Evolutionary conservation across 2,113 vertebrate species (phyloP), one percentile per base, ranked within the genome.

Genomic region (Lamprologus ornatipinnis): DNA sequence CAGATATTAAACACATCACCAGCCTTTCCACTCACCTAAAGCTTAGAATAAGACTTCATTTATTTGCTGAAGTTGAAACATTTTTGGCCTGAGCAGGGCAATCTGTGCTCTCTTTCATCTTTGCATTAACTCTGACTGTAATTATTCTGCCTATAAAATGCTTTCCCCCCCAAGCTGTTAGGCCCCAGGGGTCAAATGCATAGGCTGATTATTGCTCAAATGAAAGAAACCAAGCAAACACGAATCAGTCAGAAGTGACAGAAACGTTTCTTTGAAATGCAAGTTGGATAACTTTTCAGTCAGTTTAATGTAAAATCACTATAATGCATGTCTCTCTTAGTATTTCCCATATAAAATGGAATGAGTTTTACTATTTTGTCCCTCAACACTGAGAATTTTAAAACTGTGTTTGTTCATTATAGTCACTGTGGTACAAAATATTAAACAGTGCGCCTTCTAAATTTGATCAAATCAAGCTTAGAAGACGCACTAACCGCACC

Each of bases 111-210:
- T 31, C 21, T 53, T 49, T 10, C 26, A 21, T 85, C 23, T 55
- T 68, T 75, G 51, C 15, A 23, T 60, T 82, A n/a, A 26, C 19
- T 78, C 31, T n/a, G 68, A 45, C 13, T 17, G 70, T 7, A 75
- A 51, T 53, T 80, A 31, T 47, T 53, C 37, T 57, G 21, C 60
- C 8, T 13, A 15, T 79, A 79, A 83, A 84, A 53, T 73, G 21
- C 6, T 15, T 82, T 4, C 0, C 3, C 57, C 51, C 37, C 26
- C 23, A 65, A 54, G 14, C 63, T 45, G 12, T 23, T n/a, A 31
- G 33, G 19, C 10, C 12, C 8, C 23, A n/a, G 14, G 42, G 17
- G 28, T 19, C 40, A 60, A 58, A 65, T 53, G 53, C 23, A 19
- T 84, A 13, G 33, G 31, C 8, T 33, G 35, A 49, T 60, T 58